Percentiles rank a stretch among this genome's conserved stretches.
phyloP scores from a whole-genome alignment of 2,113 vertebrate species.

The Engystomops pustulosus region DNA sequence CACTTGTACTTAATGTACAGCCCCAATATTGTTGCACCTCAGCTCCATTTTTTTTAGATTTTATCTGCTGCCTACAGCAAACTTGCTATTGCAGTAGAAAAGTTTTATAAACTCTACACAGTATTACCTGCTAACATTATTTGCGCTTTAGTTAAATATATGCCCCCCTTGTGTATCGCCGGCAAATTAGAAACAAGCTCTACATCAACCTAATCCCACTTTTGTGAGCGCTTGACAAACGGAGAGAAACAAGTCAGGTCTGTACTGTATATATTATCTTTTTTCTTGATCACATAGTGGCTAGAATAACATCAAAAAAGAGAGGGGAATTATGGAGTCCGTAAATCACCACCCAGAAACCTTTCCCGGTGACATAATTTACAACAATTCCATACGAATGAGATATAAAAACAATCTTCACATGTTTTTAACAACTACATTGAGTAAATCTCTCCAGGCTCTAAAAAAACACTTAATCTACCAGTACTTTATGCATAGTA shows the following conservation, averaged over 20 bases:
- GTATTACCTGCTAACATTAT: constrained; percentile 27
- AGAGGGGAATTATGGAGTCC: constrained; percentile 21
- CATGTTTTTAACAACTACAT: constrained; percentile 51
- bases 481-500: constrained; percentile 38
- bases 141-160: constrained; percentile 27
- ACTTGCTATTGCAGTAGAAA: not conserved
- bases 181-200: constrained; percentile 48
- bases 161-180: constrained; percentile 28
- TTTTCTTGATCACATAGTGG: constrained; percentile 26
- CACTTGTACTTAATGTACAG: too few species aligned
- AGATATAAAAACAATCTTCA: constrained; percentile 51
- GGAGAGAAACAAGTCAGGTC: constrained; percentile 9
- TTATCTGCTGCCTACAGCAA: too few species aligned
- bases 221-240: constrained; percentile 45
- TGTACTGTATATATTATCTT: constrained; percentile 21
- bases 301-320: constrained; percentile 44
- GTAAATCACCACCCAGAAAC: constrained; percentile 31
- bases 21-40: too few species aligned
- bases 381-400: constrained; percentile 24
- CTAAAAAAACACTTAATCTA: constrained; percentile 36
- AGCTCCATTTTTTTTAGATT: too few species aligned
- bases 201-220: constrained; percentile 41
- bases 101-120: constrained; percentile 11
- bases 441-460: constrained; percentile 44
- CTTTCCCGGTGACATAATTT: constrained; percentile 35